Evolutionary conservation across 2,888 invertebrate genomes (phyloP).

Genomic region (Andrena chrysosceles): DNA sequence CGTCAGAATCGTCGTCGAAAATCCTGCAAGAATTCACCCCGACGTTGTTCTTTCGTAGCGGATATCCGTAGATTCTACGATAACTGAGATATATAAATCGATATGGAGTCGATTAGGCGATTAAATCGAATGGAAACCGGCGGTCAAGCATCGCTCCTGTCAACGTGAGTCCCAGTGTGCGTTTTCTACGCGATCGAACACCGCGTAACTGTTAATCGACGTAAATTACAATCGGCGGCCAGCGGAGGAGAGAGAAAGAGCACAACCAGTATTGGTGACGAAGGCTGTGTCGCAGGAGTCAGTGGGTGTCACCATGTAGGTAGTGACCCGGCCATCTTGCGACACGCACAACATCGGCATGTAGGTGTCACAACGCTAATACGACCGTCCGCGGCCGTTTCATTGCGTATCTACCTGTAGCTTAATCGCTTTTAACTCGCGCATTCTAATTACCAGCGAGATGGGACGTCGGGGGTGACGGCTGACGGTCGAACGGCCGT

Average conservation of each 20-base stretch:
- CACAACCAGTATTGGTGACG: conserved; percentile 41
- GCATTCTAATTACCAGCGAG: conserved; percentile 55
- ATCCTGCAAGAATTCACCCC: too few species aligned
- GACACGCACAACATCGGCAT: conserved; percentile 70
- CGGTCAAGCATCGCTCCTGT: background rate
- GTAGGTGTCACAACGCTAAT: conserved; percentile 65
- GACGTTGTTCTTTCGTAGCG: background rate
- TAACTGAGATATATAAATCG: background rate
- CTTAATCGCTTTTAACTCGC: conserved; percentile 59
- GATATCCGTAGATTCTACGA: background rate
- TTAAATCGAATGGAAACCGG: conserved; percentile 16
- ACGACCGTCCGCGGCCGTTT: conserved; percentile 30
- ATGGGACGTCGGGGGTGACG: conserved; percentile 60
- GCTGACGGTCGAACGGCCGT: conserved; percentile 56
- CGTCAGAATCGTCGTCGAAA: conserved; percentile 6
- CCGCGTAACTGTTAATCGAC: conserved; percentile 63
- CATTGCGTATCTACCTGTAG: conserved; percentile 51
- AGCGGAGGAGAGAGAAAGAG: background rate
- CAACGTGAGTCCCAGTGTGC: background rate
- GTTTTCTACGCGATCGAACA: conserved; percentile 16
- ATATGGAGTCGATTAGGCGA: conserved; percentile 7
- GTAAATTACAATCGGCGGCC: conserved; percentile 54
- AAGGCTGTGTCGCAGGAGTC: conserved; percentile 52
- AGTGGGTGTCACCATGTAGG: conserved; percentile 78
- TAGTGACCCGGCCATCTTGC: conserved; percentile 78